Percentiles rank a stretch among this genome's conserved stretches.
phyloP scores from a whole-genome alignment of 1,140 invertebrate species.

The Stenopsyche tienmushanensis region DNA sequence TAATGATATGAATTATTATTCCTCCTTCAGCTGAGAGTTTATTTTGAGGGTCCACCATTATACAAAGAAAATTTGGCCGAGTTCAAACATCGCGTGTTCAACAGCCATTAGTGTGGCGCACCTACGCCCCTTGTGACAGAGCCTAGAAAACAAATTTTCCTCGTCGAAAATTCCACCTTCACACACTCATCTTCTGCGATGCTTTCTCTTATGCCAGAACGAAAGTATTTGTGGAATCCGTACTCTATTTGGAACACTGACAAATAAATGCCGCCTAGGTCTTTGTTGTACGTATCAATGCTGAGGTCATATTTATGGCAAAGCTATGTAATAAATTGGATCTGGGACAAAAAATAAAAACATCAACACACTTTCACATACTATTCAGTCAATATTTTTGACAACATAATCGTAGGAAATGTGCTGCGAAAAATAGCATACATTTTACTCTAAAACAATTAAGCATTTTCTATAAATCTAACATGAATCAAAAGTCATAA shows the following conservation, averaged over 20 bases:
- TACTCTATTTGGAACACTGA: not conserved
- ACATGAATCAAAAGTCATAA: too few relatives aligned
- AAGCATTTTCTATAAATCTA: too few relatives aligned
- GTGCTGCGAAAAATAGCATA: too few relatives aligned
- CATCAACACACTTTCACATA: too few relatives aligned
- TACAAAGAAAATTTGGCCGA: slow-evolving; percentile 10
- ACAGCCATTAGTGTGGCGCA: slow-evolving; percentile 14
- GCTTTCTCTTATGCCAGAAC: not conserved
- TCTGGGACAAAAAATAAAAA: not conserved
- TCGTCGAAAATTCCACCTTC: not conserved
- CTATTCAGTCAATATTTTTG: too few relatives aligned
- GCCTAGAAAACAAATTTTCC: not conserved
- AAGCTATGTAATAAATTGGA: too few relatives aligned
- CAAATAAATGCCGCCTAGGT: not conserved
- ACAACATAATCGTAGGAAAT: too few relatives aligned
- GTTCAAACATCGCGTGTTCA: slow-evolving; percentile 24
- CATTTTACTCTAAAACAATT: too few relatives aligned
- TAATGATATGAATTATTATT: slow-evolving; percentile 16
- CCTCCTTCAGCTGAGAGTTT: not conserved
- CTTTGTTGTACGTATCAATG: too few relatives aligned
- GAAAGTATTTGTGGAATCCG: not conserved
- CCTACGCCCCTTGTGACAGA: not conserved
- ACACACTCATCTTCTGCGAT: not conserved
- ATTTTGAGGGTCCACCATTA: slow-evolving; percentile 1
- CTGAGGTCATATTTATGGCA: too few relatives aligned